Conservation (phyloP, 2,888 invertebrate species). For the Zygogramma bicolorata region DNA sequence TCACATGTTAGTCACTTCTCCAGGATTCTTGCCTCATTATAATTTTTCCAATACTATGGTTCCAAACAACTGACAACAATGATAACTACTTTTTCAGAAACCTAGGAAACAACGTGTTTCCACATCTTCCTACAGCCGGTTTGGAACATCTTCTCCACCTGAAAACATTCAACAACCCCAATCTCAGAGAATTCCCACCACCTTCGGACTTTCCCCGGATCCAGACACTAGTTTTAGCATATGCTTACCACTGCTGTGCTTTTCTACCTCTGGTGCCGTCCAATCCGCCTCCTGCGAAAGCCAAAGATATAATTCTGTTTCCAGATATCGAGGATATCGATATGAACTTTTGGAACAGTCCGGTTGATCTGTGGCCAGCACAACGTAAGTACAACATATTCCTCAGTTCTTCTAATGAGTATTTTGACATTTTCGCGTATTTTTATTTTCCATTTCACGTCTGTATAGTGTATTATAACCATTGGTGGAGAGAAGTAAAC, state of each 20-base stretch:
- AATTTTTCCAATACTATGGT: neutral
- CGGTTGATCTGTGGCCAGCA: slow-evolving; percentile 86
- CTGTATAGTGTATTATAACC: too few species aligned
- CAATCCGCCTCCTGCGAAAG: slow-evolving; percentile 67
- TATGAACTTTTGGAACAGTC: slow-evolving; percentile 83
- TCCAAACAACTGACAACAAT: too few species aligned
- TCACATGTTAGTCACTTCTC: too few species aligned
- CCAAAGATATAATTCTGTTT: slow-evolving; percentile 77
- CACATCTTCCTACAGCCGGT: slow-evolving; percentile 84
- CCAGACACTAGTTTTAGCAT: slow-evolving; percentile 86
- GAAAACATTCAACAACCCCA: slow-evolving; percentile 93
- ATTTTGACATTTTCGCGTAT: too few species aligned
- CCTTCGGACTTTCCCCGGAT: slow-evolving; percentile 89
- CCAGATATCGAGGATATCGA: slow-evolving; percentile 79
- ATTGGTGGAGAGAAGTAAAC: too few species aligned
- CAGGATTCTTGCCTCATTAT: neutral
- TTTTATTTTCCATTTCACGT: too few species aligned
- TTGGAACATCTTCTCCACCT: slow-evolving; percentile 84
- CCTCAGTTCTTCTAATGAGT: neutral
- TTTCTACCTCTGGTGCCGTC: slow-evolving; percentile 79
- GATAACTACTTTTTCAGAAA: slow-evolving; percentile 72
- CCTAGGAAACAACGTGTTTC: slow-evolving; percentile 90
- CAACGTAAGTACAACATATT: slow-evolving; percentile 73
- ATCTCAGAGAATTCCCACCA: slow-evolving; percentile 87
- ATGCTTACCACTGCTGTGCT: slow-evolving; percentile 97